Conservation (phyloP, 2,888 invertebrate genomes). For the Dasypolia templi region DNA sequence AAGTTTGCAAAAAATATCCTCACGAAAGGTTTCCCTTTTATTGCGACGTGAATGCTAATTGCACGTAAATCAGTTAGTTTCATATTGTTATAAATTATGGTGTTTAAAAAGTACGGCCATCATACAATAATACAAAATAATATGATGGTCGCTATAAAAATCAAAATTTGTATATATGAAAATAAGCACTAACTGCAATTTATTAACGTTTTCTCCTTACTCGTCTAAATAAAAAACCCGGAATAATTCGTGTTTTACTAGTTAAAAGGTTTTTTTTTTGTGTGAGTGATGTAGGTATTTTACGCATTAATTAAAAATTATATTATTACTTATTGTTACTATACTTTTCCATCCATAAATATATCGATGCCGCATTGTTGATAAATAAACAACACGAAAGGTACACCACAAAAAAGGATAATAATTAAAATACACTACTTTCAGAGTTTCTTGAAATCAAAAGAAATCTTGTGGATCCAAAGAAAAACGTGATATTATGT, state of each 20-base stretch:
- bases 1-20: slow-evolving; percentile 26
- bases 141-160: background rate
- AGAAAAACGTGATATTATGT: no score
- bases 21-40: slow-evolving; percentile 38
- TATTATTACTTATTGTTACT: background rate
- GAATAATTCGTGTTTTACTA: background rate
- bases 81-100: background rate
- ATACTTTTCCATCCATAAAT: background rate
- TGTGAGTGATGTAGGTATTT: background rate
- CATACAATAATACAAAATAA: background rate
- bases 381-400: background rate
- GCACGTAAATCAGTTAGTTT: background rate
- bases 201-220: background rate
- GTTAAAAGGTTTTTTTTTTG: background rate
- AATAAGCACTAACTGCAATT: background rate
- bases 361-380: background rate
- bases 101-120: background rate
- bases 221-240: background rate
- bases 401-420: background rate
- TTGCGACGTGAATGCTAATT: slow-evolving; percentile 6
- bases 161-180: background rate
- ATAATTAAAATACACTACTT: background rate
- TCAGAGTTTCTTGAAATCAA: no score
- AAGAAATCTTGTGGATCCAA: background rate
- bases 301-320: background rate